Base-by-base conservation (phyloP, 2,113 vertebrate species). In the Prolemur simus region DNA sequence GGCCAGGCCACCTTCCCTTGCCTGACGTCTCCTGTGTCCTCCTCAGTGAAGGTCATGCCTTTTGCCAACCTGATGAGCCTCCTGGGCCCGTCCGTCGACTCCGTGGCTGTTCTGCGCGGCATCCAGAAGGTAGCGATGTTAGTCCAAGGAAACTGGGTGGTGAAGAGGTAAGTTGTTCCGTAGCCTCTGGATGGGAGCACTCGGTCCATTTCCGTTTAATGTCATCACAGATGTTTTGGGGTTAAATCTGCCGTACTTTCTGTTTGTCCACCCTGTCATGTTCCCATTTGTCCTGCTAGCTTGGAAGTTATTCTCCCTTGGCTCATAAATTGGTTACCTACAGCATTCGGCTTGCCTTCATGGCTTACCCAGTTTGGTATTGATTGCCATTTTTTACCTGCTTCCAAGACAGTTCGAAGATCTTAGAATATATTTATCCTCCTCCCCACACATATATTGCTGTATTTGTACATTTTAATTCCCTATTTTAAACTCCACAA, bases 91-190 rank as follows among this genome's bases (percentile, higher is more conserved):
- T 99, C 99, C 27, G 98, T 99, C 0, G 99, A 99, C 98, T 99
- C 99, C 0, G 99, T 99, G 0, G 97, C 99, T 23, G 99, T 99
- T 95, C 98, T 99, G 96, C 99, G 99, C 87, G 99, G 99, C 96
- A 99, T 99, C 98, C 99, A 99, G 98, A 99, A 99, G 99, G 99
- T 99, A 99, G 99, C 99, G 29, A 99, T 99, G 98, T 98, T 99
- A 92, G 99, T 99, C 88, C 99, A 99, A 98, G 99, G 99, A 42
- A 99, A 99, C 98, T 99, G 99, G 99, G 99, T 99, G 12, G 99
- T 99, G 12, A 99, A 99, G 98, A 99, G 99, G 99, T 99, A 98
- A 89, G 98, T 73, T 68, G 71, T 0, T 8, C 47, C 34, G 34
- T 3, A 0, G 29, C 54, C 25, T 77, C 29, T 25, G 15, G 32